phyloP scores from a whole-genome alignment of 2,113 vertebrate genomes.

The Pteronura brasiliensis region DNA sequence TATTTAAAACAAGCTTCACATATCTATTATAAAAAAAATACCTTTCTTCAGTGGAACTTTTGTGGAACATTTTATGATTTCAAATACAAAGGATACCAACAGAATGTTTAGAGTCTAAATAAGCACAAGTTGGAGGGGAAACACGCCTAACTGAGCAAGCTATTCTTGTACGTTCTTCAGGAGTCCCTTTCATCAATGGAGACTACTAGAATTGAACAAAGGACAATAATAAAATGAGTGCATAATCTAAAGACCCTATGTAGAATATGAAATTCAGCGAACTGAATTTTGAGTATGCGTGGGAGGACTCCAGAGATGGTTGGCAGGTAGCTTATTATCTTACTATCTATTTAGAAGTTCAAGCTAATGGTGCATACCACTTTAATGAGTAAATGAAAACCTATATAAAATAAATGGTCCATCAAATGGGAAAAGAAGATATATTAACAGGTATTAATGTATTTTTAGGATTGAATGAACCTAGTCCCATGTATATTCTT shows the following conservation, averaged over 20 bases:
- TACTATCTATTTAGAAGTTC: conserved; percentile 29
- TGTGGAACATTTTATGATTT: neutral
- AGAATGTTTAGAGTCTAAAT: neutral
- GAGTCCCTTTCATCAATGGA: neutral
- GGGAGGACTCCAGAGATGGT: neutral
- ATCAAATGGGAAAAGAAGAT: conserved; percentile 31
- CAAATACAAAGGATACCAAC: neutral
- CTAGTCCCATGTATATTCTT: neutral
- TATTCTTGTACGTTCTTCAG: neutral
- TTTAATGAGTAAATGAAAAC: conserved; percentile 62
- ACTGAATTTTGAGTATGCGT: neutral
- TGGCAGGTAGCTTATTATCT: neutral
- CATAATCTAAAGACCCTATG: neutral
- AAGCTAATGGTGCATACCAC: conserved; percentile 16
- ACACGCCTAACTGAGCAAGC: neutral
- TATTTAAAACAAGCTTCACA: neutral
- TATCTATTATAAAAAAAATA: neutral
- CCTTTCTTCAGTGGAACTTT: neutral
- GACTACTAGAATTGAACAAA: neutral
- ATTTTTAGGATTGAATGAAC: conserved; percentile 2
- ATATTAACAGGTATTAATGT: conserved; percentile 52
- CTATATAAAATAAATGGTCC: conserved; percentile 44
- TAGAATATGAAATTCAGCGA: neutral
- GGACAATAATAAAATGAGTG: neutral
- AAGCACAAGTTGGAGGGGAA: neutral